phyloP scores from a whole-genome alignment of 2,888 invertebrate genomes.

The Orthosia cruda region DNA sequence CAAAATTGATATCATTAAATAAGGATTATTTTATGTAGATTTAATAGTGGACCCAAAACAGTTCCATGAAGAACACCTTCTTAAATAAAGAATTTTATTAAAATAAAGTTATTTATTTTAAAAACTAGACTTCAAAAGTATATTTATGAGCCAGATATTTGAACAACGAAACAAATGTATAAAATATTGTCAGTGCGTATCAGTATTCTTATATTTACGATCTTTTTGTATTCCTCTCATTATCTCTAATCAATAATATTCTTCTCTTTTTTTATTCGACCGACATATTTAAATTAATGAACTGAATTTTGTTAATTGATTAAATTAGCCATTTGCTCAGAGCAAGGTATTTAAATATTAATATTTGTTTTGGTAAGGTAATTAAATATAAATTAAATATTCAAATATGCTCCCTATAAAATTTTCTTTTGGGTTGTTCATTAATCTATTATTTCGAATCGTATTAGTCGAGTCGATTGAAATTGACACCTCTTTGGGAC shows the following conservation, averaged over 20 bases:
- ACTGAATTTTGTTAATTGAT: conserved; percentile 33
- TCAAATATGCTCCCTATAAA: no score
- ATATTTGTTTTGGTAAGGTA: conserved; percentile 7
- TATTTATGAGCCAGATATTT: conserved; percentile 31
- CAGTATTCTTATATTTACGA: conserved; percentile 4
- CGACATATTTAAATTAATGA: conserved; percentile 26
- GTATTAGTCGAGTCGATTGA: no score
- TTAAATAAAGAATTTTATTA: not conserved
- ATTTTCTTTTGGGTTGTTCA: not conserved
- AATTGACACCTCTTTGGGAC: not conserved
- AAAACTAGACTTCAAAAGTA: not conserved
- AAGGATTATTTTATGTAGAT: no score
- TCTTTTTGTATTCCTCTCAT: conserved; percentile 21
- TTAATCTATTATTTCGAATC: not conserved
- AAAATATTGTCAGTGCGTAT: conserved; percentile 24
- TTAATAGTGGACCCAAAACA: not conserved
- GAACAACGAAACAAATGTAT: not conserved
- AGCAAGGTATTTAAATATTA: conserved; percentile 5
- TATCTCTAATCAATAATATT: conserved; percentile 24
- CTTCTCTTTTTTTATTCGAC: conserved; percentile 12
- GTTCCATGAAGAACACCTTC: not conserved
- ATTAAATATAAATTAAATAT: conserved; percentile 29
- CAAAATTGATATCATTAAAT: no score
- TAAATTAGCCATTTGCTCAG: conserved; percentile 41
- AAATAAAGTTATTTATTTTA: conserved; percentile 1